These are phyloP conservation scores for Wasmannia auropunctata DNA, from an alignment of 1,140 invertebrate species.

Conservation along the genomic window DNA sequence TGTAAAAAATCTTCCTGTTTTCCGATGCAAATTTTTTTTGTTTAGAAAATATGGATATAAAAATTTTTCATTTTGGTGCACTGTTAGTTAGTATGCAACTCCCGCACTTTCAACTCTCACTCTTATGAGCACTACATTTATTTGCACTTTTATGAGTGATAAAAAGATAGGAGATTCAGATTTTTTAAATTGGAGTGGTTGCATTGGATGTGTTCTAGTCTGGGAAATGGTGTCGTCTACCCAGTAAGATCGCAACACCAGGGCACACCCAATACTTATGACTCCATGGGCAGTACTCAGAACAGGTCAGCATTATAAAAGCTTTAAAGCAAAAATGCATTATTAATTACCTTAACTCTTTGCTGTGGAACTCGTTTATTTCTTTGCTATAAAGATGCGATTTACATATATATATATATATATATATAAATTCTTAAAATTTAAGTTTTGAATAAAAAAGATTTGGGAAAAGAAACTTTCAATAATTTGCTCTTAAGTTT, in stretches of 20 bases:
- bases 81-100: slow-evolving; percentile 44
- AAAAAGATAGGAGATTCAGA: slow-evolving; percentile 42
- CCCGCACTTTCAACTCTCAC: slow-evolving; percentile 21
- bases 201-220: slow-evolving; percentile 89
- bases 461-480: background rate
- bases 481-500: background rate
- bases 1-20: slow-evolving; percentile 19
- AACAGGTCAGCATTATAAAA: slow-evolving; percentile 90
- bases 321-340: slow-evolving; percentile 48
- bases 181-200: slow-evolving; percentile 79
- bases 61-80: slow-evolving; percentile 32
- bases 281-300: slow-evolving; percentile 95
- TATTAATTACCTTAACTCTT: slow-evolving; percentile 62
- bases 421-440: background rate
- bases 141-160: slow-evolving; percentile 24
- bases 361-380: slow-evolving; percentile 76
- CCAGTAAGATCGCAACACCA: slow-evolving; percentile 92
- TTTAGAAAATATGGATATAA: slow-evolving; percentile 25
- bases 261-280: slow-evolving; percentile 89
- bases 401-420: background rate
- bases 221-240: slow-evolving; percentile 94
- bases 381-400: background rate
- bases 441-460: slow-evolving; percentile 5
- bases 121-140: slow-evolving; percentile 34
- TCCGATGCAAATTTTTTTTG: background rate